A percentile compares a stretch with the other conserved stretches of the same genome.
These are phyloP conservation scores for Scelioninae gen. 1 DNA, from an alignment of 2,888 invertebrate genomes.

Conservation along the genomic window DNA sequence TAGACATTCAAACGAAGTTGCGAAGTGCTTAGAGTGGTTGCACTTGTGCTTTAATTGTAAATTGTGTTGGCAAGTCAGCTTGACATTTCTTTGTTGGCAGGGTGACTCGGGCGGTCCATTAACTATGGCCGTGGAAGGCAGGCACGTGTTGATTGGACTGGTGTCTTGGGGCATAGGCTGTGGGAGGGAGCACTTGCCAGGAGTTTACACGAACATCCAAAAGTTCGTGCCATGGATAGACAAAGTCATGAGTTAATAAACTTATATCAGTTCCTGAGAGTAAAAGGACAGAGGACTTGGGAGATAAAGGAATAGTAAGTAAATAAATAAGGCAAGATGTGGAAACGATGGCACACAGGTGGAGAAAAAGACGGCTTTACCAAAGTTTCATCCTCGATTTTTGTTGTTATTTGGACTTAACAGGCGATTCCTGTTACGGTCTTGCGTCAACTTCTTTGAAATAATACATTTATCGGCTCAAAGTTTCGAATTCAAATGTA, in stretches of 20 bases:
- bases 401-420: slow-evolving; percentile 50
- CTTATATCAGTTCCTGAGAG: slow-evolving; percentile 61
- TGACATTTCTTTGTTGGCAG: slow-evolving; percentile 76
- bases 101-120: slow-evolving; percentile 93
- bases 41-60: slow-evolving; percentile 35
- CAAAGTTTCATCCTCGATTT: slow-evolving; percentile 71
- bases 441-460: slow-evolving; percentile 47
- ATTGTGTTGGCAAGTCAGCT: slow-evolving; percentile 28
- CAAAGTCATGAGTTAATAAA: slow-evolving; percentile 89
- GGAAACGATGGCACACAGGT: slow-evolving; percentile 22
- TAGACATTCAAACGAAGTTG: slow-evolving; percentile 23
- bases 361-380: slow-evolving; percentile 56
- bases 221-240: slow-evolving; percentile 96
- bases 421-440: slow-evolving; percentile 52
- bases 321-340: slow-evolving; percentile 8
- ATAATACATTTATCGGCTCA: slow-evolving; percentile 57
- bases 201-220: slow-evolving; percentile 96
- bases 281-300: slow-evolving; percentile 44
- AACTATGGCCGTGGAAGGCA: slow-evolving; percentile 93
- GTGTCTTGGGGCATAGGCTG: slow-evolving; percentile 96
- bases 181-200: slow-evolving; percentile 94
- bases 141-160: slow-evolving; percentile 93
- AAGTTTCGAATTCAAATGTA: slow-evolving; percentile 47
- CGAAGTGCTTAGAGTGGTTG: slow-evolving; percentile 12
- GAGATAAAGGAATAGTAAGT: slow-evolving; percentile 8